Percentiles rank a stretch among this genome's conserved stretches.
These are phyloP conservation scores for Stenodema calcarata DNA, from an alignment of 2,888 invertebrate species.

Conservation along the genomic window DNA sequence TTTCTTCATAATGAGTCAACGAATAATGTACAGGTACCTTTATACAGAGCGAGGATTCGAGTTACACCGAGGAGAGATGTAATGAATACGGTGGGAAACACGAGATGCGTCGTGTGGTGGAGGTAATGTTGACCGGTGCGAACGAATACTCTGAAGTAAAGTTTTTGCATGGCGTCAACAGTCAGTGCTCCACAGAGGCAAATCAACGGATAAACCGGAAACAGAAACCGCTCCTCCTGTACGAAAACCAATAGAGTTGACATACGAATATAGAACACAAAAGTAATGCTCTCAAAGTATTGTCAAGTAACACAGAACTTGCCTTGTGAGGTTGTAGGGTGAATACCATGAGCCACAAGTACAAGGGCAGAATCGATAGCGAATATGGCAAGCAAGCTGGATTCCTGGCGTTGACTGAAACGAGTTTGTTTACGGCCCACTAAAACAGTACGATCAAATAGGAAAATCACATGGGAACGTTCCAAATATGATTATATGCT, in stretches of 20 bases:
- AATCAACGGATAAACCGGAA: conserved; percentile 92
- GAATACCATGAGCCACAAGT: conserved; percentile 89
- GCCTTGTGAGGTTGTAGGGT: conserved; percentile 93
- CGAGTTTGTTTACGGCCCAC: conserved; percentile 71
- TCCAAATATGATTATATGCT: background rate
- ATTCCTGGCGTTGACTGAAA: conserved; percentile 73
- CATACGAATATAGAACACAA: too few species aligned
- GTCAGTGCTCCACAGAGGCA: conserved; percentile 81
- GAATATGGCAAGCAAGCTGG: conserved; percentile 76
- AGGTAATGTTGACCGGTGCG: conserved; percentile 68
- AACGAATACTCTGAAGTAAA: conserved; percentile 68
- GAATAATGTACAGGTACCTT: conserved; percentile 62
- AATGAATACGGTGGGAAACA: conserved; percentile 69
- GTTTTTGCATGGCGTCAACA: conserved; percentile 79
- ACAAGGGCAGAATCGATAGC: conserved; percentile 78
- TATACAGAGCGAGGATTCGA: conserved; percentile 68
- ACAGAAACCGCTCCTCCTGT: conserved; percentile 83
- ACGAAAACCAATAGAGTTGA: conserved; percentile 50
- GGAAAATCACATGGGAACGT: background rate
- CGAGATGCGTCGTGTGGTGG: conserved; percentile 75
- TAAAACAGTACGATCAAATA: conserved; percentile 60
- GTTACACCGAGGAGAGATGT: conserved; percentile 65
- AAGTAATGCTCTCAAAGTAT: too few species aligned
- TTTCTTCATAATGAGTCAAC: too few species aligned
- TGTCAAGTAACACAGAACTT: conserved; percentile 23